Evolutionary conservation across 2,113 vertebrate genomes (phyloP).

Genomic region (Gobiocypris rarus): DNA sequence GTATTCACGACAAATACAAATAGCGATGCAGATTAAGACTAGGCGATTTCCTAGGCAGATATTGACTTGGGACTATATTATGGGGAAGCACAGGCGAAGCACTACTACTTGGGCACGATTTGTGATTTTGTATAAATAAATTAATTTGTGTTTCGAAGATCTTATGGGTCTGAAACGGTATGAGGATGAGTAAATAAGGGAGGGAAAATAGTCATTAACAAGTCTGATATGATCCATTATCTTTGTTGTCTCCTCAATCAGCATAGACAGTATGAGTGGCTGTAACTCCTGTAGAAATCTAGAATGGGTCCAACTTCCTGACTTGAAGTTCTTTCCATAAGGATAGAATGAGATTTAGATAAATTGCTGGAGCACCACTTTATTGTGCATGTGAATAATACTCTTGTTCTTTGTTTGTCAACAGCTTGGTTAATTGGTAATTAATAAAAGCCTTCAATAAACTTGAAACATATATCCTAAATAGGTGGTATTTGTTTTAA

Average conservation of each 20-base stretch:
- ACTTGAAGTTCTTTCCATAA: neutral
- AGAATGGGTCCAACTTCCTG: neutral
- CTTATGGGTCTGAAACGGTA: too few species aligned
- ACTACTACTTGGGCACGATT: too few species aligned
- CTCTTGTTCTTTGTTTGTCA: slow-evolving; percentile 31
- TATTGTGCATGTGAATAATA: too few species aligned
- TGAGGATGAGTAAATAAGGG: neutral
- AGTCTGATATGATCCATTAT: neutral
- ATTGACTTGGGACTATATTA: too few species aligned
- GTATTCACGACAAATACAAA: too few species aligned
- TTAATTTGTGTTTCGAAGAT: too few species aligned
- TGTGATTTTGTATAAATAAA: too few species aligned
- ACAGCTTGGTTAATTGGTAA: slow-evolving; percentile 10
- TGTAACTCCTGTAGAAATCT: neutral
- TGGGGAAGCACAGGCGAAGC: too few species aligned
- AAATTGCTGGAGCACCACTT: neutral
- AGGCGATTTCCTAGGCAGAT: too few species aligned
- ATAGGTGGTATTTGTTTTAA: slow-evolving; percentile 46
- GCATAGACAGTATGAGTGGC: neutral
- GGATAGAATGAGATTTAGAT: neutral
- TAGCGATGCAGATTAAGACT: too few species aligned
- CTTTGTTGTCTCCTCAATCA: neutral
- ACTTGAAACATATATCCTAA: slow-evolving; percentile 13
- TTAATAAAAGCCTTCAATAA: slow-evolving; percentile 24
- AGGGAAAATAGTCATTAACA: neutral